Conservation (phyloP, 2,113 vertebrate species). For the Antigone vipio region DNA sequence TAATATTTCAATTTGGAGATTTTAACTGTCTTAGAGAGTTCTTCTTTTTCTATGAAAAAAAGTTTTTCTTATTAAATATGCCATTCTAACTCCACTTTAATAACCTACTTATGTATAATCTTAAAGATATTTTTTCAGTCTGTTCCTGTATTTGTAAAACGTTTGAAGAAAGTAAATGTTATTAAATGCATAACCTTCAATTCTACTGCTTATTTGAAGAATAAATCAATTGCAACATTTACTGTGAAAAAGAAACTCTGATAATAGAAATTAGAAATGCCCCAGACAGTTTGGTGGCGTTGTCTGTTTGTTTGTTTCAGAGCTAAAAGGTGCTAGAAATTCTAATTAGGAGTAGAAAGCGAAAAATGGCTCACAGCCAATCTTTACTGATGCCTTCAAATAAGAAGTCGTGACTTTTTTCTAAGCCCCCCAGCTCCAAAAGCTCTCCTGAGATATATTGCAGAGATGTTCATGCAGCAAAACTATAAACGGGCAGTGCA, state of each 20-base stretch:
- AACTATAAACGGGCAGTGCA: background rate
- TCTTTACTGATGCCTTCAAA: background rate
- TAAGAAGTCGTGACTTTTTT: background rate
- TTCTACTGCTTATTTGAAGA: background rate
- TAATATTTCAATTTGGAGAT: background rate
- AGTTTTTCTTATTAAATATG: background rate
- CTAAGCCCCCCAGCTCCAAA: background rate
- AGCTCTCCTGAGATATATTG: background rate
- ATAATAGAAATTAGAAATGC: background rate
- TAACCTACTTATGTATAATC: conserved; percentile 41
- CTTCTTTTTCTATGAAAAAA: background rate
- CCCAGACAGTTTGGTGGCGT: background rate
- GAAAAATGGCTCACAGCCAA: background rate
- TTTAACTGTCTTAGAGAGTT: background rate
- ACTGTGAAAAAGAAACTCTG: background rate
- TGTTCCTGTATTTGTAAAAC: background rate
- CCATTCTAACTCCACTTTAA: background rate
- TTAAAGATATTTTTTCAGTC: background rate
- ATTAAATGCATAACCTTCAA: background rate
- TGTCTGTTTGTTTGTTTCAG: background rate
- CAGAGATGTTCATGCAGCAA: background rate
- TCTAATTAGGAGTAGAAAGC: background rate
- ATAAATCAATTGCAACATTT: background rate
- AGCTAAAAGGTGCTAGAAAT: conserved; percentile 12
- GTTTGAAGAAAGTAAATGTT: conserved; percentile 1